These are phyloP conservation scores for Colistium nudipinnis DNA, from an alignment of 2,113 vertebrate species.

Conservation along the genomic window DNA sequence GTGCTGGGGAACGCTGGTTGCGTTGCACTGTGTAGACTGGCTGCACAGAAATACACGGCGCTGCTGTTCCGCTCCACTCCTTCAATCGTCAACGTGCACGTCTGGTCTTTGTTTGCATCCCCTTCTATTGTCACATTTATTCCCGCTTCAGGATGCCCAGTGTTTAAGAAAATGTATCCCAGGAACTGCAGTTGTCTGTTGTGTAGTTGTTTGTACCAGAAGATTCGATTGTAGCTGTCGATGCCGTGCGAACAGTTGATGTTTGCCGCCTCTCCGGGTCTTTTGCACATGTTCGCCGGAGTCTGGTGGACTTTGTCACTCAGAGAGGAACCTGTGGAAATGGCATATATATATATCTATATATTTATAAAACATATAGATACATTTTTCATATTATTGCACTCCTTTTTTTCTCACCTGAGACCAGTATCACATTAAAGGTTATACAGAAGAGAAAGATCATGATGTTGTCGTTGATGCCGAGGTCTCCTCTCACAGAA, in stretches of 20 bases:
- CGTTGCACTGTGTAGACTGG: conserved; percentile 34
- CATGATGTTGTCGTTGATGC: too few relatives aligned
- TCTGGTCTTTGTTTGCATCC: neutral
- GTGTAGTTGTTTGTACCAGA: conserved; percentile 53
- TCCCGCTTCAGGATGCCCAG: accelerated
- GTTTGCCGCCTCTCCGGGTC: neutral
- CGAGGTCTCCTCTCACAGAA: too few relatives aligned
- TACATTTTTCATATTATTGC: too few relatives aligned
- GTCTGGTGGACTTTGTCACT: conserved; percentile 25
- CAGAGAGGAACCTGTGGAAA: conserved; percentile 3
- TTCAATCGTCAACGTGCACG: conserved; percentile 11
- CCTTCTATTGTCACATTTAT: neutral
- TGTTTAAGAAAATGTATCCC: neutral
- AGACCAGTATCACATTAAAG: neutral
- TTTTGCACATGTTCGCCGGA: conserved; percentile 11
- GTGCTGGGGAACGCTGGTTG: conserved; percentile 11
- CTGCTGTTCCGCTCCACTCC: conserved; percentile 15
- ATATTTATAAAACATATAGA: too few relatives aligned
- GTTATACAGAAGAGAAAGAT: neutral
- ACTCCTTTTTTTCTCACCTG: too few relatives aligned
- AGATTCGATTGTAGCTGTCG: neutral
- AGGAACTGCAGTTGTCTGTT: conserved; percentile 21
- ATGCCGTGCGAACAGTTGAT: conserved; percentile 43
- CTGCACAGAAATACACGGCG: conserved; percentile 66
- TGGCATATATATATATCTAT: neutral